Evolutionary conservation across 2,113 vertebrate genomes (phyloP).

Genomic region (Thalassoma bifasciatum): DNA sequence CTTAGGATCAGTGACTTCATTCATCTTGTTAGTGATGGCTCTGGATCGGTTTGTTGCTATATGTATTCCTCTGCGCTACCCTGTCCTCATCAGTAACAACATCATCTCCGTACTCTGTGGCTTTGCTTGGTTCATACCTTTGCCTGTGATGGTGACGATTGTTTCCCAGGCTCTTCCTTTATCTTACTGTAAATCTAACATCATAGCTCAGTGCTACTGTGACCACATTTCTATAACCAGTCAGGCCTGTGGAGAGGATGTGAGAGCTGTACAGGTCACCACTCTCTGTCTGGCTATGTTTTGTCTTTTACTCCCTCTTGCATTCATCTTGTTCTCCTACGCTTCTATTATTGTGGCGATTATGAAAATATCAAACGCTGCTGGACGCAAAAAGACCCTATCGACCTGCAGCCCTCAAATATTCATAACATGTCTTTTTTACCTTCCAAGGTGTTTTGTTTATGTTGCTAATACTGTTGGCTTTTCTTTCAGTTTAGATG

Average conservation of each 20-base stretch:
- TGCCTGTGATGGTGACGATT: conserved; percentile 48
- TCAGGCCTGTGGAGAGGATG: conserved; percentile 61
- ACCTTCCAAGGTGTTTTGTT: conserved; percentile 78
- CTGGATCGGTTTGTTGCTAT: conserved; percentile 76
- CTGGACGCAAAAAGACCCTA: conserved; percentile 62
- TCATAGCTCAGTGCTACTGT: conserved; percentile 76
- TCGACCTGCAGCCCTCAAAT: conserved; percentile 80
- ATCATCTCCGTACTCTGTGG: conserved; percentile 62
- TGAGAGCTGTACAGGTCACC: neutral
- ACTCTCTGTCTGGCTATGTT: conserved; percentile 62
- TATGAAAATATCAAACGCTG: conserved; percentile 59
- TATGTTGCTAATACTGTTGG: conserved; percentile 61
- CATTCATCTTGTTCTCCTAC: conserved; percentile 78
- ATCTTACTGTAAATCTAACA: conserved; percentile 72
- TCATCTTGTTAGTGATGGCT: conserved; percentile 77
- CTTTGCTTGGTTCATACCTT: conserved; percentile 65
- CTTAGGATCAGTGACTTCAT: conserved; percentile 70
- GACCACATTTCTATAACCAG: conserved; percentile 63
- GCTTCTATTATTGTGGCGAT: conserved; percentile 62
- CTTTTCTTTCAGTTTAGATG: conserved; percentile 62
- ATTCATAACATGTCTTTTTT: conserved; percentile 78
- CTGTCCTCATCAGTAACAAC: conserved; percentile 64
- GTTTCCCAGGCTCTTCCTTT: conserved; percentile 35
- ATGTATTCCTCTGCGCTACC: conserved; percentile 73
- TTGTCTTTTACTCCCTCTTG: conserved; percentile 72